Evolutionary conservation across 2,888 invertebrate genomes (phyloP), one percentile per base, ranked within the genome.

Genomic region (Andrena flavipes): DNA sequence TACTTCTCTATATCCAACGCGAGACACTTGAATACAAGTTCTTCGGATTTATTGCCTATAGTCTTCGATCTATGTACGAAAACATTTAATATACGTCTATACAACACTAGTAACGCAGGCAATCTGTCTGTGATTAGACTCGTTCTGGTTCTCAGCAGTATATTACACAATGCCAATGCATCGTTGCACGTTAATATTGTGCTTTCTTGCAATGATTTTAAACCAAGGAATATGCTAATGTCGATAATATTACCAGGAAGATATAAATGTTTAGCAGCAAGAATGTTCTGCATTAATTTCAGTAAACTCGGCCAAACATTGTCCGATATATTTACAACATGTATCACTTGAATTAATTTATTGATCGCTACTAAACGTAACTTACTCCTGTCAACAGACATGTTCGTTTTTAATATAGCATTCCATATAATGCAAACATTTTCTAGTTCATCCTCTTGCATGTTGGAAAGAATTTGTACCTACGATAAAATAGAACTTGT

Each of bases 1-100:
- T 86, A 93, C 93, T 93, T 93, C 87, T 92, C 91, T 73, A 92
- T 84, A 64, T 92, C 90, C 33, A 92, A 80, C 67, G 91, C 89
- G 10, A 91, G 84, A 51, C 90, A 85, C 26, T 79, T 88, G 26
- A 91, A 82, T 54, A 80, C 76, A 23, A 88, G 84, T 74, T 89
- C 89, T 2, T 87, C 82, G 13, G 71, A 76, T 77, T 78, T 75
- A 75, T 87, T 70, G 48, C 78, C 29, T n/a, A 74, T 62, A n/a
- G 35, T 75, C 82, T 88, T 89, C 2, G 91, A 90, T 75, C 89
- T 88, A 29, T 81, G 49, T 16, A 91, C 87, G 65, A 92, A 78
- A 51, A 89, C 70, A 30, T 76, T 82, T 16, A 91, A 65, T 60
- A 90, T 70, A 77, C 84, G 85, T 78, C 88, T 86, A 68, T 91